Evolutionary conservation across 2,888 invertebrate genomes (phyloP), one percentile per base, ranked within the genome.

Genomic region (Danaus chrysippus): DNA sequence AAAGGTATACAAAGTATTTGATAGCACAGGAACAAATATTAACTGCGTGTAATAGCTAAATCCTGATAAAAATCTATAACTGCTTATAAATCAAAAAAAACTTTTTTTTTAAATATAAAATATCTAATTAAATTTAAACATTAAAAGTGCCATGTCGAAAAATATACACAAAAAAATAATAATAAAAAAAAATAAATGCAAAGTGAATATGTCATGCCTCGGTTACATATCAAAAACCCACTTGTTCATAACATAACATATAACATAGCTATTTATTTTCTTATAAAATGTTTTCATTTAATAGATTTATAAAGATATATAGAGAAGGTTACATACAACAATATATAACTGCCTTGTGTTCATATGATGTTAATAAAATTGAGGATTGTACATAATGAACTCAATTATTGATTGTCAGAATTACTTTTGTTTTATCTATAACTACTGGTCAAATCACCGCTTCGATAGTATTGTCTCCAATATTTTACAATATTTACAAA

Each of bases 101-200:
- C 73, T 70, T 67, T 54, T 56, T 55, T 70, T 68, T 65, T 68
- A 63, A 68, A 34, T 74, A 64, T 68, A 75, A 71, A 76, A 76
- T 75, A 76, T 66, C 60, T 73, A 75, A 78, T 69, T 76, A 75
- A 75, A 62, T 72, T 71, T 76, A 76, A 77, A 79, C 64, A 57
- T 69, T 67, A 70, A 74, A 76, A 72, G 75, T 79, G 82, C 77
- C 78, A 79, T 76, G 69, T 82, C 73, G 74, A 83, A 81, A 82
- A 82, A 82, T 79, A 78, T 75, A 72, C 73, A 73, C 68, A 73
- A 73, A 75, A 72, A 72, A 75, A 65, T 68, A 70, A 74, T 68
- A 68, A 67, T 66, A 70, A 65, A 71, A 49, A 58, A 71, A 74
- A 75, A 79, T 79, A 84, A 84, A 84, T 83, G 84, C 84, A 81